Conservation (phyloP, 2,888 invertebrate genomes). For the Rhimphoctona megacephalus region DNA sequence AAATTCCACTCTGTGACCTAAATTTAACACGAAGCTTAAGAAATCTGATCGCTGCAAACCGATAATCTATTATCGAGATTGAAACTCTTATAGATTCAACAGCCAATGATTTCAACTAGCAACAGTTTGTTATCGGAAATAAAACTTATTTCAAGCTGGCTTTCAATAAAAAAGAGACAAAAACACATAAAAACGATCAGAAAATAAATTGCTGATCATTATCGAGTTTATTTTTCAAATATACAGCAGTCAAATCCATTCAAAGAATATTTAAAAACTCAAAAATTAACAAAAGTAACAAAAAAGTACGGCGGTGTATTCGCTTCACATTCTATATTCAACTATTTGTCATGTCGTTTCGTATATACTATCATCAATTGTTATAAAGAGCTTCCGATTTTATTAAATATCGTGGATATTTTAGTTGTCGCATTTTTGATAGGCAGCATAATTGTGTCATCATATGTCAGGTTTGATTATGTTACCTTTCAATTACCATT, state of each 20-base stretch:
- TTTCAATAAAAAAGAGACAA: background rate
- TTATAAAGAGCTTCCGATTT: no score
- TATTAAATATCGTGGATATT: background rate
- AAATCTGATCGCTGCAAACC: background rate
- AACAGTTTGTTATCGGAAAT: background rate
- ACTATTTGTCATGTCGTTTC: background rate
- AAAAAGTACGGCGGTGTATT: background rate
- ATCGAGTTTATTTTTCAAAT: background rate
- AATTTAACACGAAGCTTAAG: background rate
- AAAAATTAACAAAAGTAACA: background rate
- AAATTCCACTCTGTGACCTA: background rate
- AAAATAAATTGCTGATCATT: background rate
- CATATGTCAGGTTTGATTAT: no score
- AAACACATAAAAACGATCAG: background rate
- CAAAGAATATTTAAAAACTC: background rate
- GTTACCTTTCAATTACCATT: background rate
- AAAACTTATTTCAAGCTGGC: background rate
- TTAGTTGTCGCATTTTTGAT: background rate
- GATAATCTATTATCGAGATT: background rate
- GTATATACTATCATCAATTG: background rate
- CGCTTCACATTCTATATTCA: background rate
- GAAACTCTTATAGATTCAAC: background rate
- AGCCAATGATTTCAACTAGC: background rate
- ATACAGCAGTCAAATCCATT: background rate
- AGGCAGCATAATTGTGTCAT: no score